These are phyloP conservation scores for Thereva nobilitata DNA, from an alignment of 2,888 invertebrate species.

Conservation along the genomic window DNA sequence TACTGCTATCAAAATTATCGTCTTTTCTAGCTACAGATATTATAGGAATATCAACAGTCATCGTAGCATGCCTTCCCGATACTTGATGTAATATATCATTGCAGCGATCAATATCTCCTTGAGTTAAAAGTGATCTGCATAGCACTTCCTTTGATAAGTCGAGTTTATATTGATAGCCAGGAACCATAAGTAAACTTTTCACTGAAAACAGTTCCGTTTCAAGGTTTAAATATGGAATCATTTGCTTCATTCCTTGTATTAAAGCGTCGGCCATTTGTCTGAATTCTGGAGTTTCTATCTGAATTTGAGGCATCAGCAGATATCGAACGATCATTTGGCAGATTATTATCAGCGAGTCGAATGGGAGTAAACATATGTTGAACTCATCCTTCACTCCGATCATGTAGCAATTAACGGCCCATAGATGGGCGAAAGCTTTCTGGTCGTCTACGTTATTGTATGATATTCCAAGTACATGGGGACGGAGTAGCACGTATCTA, in stretches of 20 bases:
- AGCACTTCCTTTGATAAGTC: constrained; percentile 34
- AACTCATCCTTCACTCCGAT: constrained; percentile 72
- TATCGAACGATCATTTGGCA: constrained; percentile 40
- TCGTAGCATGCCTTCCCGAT: neutral
- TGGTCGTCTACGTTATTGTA: constrained; percentile 65
- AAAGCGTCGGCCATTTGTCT: constrained; percentile 38
- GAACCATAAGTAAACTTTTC: constrained; percentile 37
- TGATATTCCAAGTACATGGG: constrained; percentile 66
- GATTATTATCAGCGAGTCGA: constrained; percentile 35
- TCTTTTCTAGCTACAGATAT: constrained; percentile 7
- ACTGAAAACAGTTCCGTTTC: constrained; percentile 39
- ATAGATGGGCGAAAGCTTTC: constrained; percentile 75
- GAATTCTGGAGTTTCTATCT: constrained; percentile 42
- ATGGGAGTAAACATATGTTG: constrained; percentile 40
- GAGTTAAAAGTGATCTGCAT: constrained; percentile 37
- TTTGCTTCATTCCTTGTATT: constrained; percentile 36
- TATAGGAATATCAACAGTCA: constrained; percentile 14
- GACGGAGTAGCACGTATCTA: constrained; percentile 62
- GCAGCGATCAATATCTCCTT: constrained; percentile 31
- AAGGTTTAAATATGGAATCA: constrained; percentile 36
- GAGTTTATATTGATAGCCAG: constrained; percentile 42
- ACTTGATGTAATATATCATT: neutral
- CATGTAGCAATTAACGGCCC: constrained; percentile 75
- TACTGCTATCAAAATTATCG: too few species aligned
- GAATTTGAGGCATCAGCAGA: constrained; percentile 39